Base-by-base conservation (phyloP, 2,797 vertebrate species). In the Anguilla obscura region DNA sequence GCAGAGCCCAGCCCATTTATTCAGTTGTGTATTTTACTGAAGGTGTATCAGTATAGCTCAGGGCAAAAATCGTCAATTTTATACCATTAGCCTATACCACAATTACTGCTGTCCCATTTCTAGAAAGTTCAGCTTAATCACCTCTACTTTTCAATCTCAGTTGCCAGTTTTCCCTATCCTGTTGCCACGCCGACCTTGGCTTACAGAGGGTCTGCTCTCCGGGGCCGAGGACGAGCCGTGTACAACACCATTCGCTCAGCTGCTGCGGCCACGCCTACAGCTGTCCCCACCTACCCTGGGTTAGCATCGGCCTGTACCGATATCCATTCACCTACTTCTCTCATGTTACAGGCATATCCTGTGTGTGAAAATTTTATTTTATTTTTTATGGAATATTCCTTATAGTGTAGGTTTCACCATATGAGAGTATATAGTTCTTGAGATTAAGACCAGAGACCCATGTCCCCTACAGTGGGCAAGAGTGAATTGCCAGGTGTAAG, bases 191-290 rank as follows among this genome's bases (percentile, higher is more conserved):
- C 96, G 58, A 94, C 96, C 8, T 84, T 97, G 91, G 96, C 96
- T 85, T 97, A 97, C 89, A 93, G 96, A 74, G 96, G 96, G 76
- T 95, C 96, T 6, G 91, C 95, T 0, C 90, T 97, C 88, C 94
- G 96, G 0, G 96, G 96, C 27, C 94, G 96, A 48, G 96, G 96
- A 18, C 93, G 96, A 36, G 96, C 96, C 0, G 96, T 97, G 48
- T 97, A 96, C 94, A 97, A 96, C 92, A 96, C 96, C 0, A 97
- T 97, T 71, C 96, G 96, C 69, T 96, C 96, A 6, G 95, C 93
- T 2, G 90, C 96, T 40, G 94, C 95, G 0, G 93, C 95, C 84
- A 90, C 95, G 3, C 96, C 96, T 30, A 48, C 96, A 2, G 94
- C 96, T 45, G 90, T 97, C 12, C 96, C 95, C 1, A 93, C 94